Evolutionary conservation across 2,888 invertebrate species (phyloP), one percentile per base, ranked within the genome.

Genomic region (Sinohyriopsis cumingii): DNA sequence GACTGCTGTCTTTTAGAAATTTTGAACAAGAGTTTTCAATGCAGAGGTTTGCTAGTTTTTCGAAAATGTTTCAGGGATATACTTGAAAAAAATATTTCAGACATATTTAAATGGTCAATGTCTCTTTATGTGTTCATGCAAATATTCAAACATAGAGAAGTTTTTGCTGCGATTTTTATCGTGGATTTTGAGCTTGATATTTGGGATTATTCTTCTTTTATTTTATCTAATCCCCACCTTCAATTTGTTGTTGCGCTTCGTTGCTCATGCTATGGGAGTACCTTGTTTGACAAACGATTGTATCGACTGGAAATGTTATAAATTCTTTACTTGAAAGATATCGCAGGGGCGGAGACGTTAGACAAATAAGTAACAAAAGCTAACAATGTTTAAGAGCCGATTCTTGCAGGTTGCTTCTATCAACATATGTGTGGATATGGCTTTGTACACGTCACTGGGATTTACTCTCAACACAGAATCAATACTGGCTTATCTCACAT

Each of bases 371-470:
- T 68, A 77, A 19, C 65, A 45, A 15, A 65, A 69, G 53, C 62
- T 69, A 20, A 75, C 63, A 19, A 66, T 70, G 5, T 62, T 59
- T 18, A 53, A 65, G 12, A 59, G 67, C 3, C 68, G 77, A 56
- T 54, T 72, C 18, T 63, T 74, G 19, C 84, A 83, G 65, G 19
- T 84, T 5, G 19, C 77, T 2, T 69, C 82, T 7, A 79, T 84
- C 59, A 25, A 80, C 45, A 65, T 83, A 64, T 82, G 82, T 69
- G 84, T 86, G 12, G 88, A 89, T 76, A 69, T 87, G n/a, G 69
- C 72, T n/a, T 83, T 86, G 7, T 85, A 87, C 68, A 86, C 87
- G 0, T 67, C 86, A 55, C 85, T 88, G 76, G 88, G 89, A 3
- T 74, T 87, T 19, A 83, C 88, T 53, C 78, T 89, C 5, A 87